phyloP scores from a whole-genome alignment of 2,888 invertebrate genomes.

The Lasioglossum vierecki region DNA sequence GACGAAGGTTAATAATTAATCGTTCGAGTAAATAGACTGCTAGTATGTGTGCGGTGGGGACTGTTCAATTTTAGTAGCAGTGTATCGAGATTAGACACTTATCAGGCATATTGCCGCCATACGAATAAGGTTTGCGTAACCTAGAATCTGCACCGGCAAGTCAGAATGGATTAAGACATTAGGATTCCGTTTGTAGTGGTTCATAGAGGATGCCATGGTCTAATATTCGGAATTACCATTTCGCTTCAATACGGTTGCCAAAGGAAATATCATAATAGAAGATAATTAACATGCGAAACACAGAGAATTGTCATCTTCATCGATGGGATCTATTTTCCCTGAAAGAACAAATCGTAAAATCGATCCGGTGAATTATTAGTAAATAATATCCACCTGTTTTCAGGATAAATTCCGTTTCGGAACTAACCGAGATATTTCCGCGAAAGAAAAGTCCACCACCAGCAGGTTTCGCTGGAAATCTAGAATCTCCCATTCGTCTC shows the following conservation, averaged over 20 bases:
- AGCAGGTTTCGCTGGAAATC: background rate
- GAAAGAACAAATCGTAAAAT: background rate
- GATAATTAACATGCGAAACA: constrained; percentile 48
- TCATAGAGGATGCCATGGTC: constrained; percentile 14
- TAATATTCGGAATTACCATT: constrained; percentile 30
- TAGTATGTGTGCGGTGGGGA: background rate
- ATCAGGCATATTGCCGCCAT: background rate
- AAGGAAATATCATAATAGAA: constrained; percentile 36
- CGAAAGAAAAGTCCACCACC: background rate
- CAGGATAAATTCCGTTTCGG: background rate
- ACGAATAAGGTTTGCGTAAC: constrained; percentile 37
- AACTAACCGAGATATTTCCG: background rate
- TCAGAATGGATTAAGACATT: constrained; percentile 51
- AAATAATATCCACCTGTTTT: background rate
- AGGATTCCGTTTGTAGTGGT: constrained; percentile 53
- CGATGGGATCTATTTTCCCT: background rate
- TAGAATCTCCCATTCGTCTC: background rate
- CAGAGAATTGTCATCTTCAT: background rate
- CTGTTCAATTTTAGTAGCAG: background rate
- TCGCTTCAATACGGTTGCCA: constrained; percentile 37
- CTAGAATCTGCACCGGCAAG: constrained; percentile 31
- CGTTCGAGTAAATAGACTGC: background rate
- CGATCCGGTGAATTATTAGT: background rate
- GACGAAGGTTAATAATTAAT: background rate
- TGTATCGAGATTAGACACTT: background rate